Percentiles rank a stretch among this genome's conserved stretches.
Evolutionary conservation across 2,113 vertebrate species (phyloP).

Genomic region (Morone saxatilis): DNA sequence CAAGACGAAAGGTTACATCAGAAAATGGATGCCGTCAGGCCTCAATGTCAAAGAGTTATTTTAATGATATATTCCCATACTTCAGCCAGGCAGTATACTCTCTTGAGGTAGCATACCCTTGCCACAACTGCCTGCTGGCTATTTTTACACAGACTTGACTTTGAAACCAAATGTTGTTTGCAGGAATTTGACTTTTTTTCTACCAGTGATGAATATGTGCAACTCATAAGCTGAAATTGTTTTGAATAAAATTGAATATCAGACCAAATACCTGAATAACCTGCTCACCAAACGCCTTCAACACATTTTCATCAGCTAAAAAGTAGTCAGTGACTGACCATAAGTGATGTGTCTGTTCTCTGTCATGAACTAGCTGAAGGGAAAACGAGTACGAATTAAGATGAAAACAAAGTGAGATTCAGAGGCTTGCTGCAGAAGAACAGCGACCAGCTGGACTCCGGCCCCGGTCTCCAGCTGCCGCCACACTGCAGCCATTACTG

Average conservation of each 20-base stretch:
- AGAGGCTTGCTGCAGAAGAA: slow-evolving; percentile 32
- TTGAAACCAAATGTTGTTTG: slow-evolving; percentile 66
- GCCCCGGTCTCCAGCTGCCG: slow-evolving; percentile 72
- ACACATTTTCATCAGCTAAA: slow-evolving; percentile 19
- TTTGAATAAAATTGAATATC: slow-evolving; percentile 44
- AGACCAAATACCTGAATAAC: slow-evolving; percentile 27
- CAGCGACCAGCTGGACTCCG: slow-evolving; percentile 60
- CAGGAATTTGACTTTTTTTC: slow-evolving; percentile 42
- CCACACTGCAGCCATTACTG: slow-evolving; percentile 70
- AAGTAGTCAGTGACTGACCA: slow-evolving; percentile 23
- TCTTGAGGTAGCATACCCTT: slow-evolving; percentile 65
- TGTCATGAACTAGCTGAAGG: slow-evolving; percentile 42
- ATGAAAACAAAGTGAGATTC: slow-evolving; percentile 38
- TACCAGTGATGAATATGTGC: slow-evolving; percentile 47
- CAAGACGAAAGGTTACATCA: slow-evolving; percentile 82
- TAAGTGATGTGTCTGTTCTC: slow-evolving; percentile 47
- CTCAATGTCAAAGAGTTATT: slow-evolving; percentile 78
- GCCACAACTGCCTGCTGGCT: slow-evolving; percentile 65
- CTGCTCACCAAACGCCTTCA: slow-evolving; percentile 5
- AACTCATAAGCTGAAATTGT: slow-evolving; percentile 12
- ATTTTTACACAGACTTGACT: slow-evolving; percentile 73
- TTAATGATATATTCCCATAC: slow-evolving; percentile 81
- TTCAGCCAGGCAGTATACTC: slow-evolving; percentile 61
- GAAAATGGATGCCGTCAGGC: slow-evolving; percentile 76
- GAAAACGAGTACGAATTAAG: slow-evolving; percentile 45